Percentiles rank a stretch among this genome's conserved stretches.
These are phyloP conservation scores for Acromyrmex charruanus DNA, from an alignment of 1,140 invertebrate species.

Conservation along the genomic window DNA sequence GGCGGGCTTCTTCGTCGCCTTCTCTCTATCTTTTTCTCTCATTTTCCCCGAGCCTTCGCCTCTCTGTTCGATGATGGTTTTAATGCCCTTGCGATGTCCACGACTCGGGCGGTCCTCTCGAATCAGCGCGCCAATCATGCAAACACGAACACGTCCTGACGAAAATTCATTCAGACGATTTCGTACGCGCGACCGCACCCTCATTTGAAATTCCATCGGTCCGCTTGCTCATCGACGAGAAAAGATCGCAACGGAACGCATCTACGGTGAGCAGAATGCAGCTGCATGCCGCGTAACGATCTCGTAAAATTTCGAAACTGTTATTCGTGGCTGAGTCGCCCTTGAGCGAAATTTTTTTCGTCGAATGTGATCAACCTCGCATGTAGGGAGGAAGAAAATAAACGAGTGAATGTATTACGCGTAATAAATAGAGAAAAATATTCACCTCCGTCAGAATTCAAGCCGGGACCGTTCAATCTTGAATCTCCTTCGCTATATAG, in stretches of 20 bases:
- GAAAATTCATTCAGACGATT: constrained; percentile 51
- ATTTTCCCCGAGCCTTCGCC: neutral
- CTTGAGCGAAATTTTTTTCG: constrained; percentile 7
- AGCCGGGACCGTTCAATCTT: neutral
- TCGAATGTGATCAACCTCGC: neutral
- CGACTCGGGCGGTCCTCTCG: constrained; percentile 4
- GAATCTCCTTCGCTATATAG: neutral
- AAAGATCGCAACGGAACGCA: constrained; percentile 4
- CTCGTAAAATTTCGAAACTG: constrained; percentile 49
- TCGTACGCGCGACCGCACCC: constrained; percentile 47
- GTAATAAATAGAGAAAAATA: constrained; percentile 1
- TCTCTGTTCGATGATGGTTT: neutral
- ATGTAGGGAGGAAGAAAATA: neutral
- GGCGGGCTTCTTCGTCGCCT: neutral
- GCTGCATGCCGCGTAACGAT: constrained; percentile 46
- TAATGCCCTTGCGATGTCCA: constrained; percentile 24
- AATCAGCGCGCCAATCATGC: neutral
- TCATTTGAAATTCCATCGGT: constrained; percentile 60
- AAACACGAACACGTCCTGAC: constrained; percentile 22
- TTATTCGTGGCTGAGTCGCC: constrained; percentile 3
- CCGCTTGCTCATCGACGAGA: neutral
- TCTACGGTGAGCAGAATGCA: constrained; percentile 20
- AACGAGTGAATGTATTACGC: neutral
- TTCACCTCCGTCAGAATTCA: neutral
- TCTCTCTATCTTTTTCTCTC: neutral